Evolutionary conservation across 2,113 vertebrate genomes (phyloP), one percentile per base, ranked within the genome.

Genomic region (Pimephales promelas): DNA sequence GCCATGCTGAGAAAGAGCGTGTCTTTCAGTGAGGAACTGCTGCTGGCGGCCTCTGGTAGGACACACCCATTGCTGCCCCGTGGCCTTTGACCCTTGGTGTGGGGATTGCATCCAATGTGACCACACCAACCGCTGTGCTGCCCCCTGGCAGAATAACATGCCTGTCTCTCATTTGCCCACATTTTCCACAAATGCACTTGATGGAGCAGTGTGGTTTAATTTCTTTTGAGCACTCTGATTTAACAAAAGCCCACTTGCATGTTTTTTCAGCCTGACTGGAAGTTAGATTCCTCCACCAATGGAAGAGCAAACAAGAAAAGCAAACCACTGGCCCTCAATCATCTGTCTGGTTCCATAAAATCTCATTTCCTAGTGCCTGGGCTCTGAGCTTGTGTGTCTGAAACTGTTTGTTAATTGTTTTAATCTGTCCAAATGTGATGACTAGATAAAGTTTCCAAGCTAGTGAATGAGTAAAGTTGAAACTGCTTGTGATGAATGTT

Each of bases 21-120:
- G 94, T 99, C 97, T 94, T 98, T 98, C 97, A 97, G 94, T 91
- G 97, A 97, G 95, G 96, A 98, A 94, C 94, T 99, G 93, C 95
- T 98, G 93, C 96, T 96, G 95, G 95, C 95, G 93, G 94, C 94
- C 94, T 97, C 97, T 88, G 98, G 97, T 98, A 98, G 97, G 97
- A 96, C 90, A 87, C 73, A 85, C 90, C 86, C 92, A 82, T 88
- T 92, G 89, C 74, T 45, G 88, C 90, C 88, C 87, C 91, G 90
- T 87, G 64, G 31, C 73, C 49, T n/a, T 49, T 64, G 24, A 79
- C 82, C n/a, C 49, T 24, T 13, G n/a, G 24, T 82, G 28, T 64
- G 26, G 62, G 72, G 84, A 56, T 5, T 75, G 84, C 86, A 83
- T 74, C 68, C 52, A 11, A 20, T 66, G 78, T 61, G 36, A 62